A percentile compares a stretch with the other conserved stretches of the same genome.
These are phyloP conservation scores for Discoglossus pictus DNA, from an alignment of 2,797 vertebrate species.

Conservation along the genomic window DNA sequence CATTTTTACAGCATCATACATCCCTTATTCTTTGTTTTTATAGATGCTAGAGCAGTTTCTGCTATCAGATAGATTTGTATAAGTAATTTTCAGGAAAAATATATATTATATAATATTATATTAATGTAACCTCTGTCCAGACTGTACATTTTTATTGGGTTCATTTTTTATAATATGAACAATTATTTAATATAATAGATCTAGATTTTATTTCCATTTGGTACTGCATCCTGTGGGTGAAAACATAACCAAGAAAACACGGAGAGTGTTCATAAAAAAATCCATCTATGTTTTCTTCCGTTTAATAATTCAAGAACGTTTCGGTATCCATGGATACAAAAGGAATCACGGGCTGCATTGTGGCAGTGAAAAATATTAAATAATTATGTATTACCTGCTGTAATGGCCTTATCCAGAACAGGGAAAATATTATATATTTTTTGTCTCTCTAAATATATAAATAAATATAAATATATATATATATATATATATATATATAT, in stretches of 20 bases:
- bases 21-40: conserved; percentile 70
- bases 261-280: too few relatives aligned
- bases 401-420: conserved; percentile 22
- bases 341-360: neutral
- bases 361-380: conserved; percentile 25
- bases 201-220: too few relatives aligned
- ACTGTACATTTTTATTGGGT: too few relatives aligned
- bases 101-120: too few relatives aligned
- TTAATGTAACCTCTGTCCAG: too few relatives aligned
- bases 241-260: too few relatives aligned
- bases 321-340: conserved; percentile 35
- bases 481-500: neutral
- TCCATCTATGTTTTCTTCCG: neutral
- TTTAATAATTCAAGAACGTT: conserved; percentile 17
- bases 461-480: neutral
- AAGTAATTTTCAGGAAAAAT: too few relatives aligned
- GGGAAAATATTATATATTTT: neutral
- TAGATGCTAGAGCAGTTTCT: conserved; percentile 53
- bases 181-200: too few relatives aligned
- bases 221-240: too few relatives aligned
- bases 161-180: too few relatives aligned
- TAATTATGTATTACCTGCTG: conserved; percentile 33
- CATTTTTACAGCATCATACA: conserved; percentile 72
- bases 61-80: neutral
- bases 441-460: neutral